Evolutionary conservation across 2,888 invertebrate species (phyloP).

Genomic region (Ethmia dodecea): DNA sequence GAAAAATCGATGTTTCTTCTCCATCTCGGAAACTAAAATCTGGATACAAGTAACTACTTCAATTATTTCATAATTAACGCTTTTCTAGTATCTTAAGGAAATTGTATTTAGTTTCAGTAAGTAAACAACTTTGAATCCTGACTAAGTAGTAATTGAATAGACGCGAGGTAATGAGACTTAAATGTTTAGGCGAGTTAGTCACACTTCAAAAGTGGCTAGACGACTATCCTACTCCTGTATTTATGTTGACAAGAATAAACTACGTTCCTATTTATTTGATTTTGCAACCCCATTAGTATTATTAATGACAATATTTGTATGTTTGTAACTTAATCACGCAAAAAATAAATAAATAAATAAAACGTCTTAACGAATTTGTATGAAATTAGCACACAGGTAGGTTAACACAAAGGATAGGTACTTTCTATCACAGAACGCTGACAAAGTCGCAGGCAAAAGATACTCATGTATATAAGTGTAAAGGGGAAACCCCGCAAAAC

Average conservation of each 20-base stretch:
- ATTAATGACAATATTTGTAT: background rate
- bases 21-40: slow-evolving; percentile 13
- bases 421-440: no score
- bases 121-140: background rate
- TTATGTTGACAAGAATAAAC: no score
- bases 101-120: slow-evolving; percentile 12
- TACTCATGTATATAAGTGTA: no score
- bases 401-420: background rate
- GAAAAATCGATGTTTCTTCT: slow-evolving; percentile 13
- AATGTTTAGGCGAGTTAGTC: no score
- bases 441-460: no score
- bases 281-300: background rate
- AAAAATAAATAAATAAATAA: no score
- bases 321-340: background rate
- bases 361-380: background rate
- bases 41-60: slow-evolving; percentile 16
- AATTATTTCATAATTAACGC: slow-evolving; percentile 19
- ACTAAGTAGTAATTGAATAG: background rate
- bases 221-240: no score
- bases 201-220: no score
- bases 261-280: no score
- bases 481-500: no score
- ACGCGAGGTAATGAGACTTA: background rate
- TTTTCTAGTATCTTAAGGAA: slow-evolving; percentile 11
- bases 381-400: background rate